phyloP scores from a whole-genome alignment of 2,113 vertebrate genomes.

The Hepsetus odoe region DNA sequence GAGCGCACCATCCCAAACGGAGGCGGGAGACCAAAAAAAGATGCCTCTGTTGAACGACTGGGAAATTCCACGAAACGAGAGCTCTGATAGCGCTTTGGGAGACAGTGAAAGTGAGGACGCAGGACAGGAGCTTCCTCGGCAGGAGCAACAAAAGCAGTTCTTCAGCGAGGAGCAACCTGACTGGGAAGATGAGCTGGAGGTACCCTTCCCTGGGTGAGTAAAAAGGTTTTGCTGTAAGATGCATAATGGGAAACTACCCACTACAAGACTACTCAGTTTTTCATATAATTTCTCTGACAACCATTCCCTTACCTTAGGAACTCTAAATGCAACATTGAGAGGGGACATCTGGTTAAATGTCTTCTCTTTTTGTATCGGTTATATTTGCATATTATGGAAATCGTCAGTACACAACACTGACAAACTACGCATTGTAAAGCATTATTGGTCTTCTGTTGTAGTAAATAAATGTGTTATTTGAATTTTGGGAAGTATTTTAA shows the following conservation, averaged over 20 bases:
- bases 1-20: conserved; percentile 77
- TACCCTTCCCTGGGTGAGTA: conserved; percentile 92
- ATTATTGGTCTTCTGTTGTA: too few relatives aligned
- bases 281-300: too few relatives aligned
- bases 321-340: too few relatives aligned
- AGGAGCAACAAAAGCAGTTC: conserved; percentile 69
- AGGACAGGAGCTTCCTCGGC: conserved; percentile 75
- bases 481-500: too few relatives aligned
- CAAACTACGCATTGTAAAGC: too few relatives aligned
- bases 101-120: conserved; percentile 96
- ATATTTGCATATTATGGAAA: too few relatives aligned
- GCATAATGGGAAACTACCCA: not conserved
- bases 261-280: too few relatives aligned
- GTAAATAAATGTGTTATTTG: too few relatives aligned
- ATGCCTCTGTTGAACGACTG: conserved; percentile 80
- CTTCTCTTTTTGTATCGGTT: too few relatives aligned
- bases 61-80: conserved; percentile 99
- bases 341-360: too few relatives aligned
- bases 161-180: conserved; percentile 85
- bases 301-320: too few relatives aligned
- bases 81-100: conserved; percentile 95
- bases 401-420: too few relatives aligned
- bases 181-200: conserved; percentile 93
- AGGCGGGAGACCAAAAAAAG: conserved; percentile 81
- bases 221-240: not conserved